Base-by-base conservation (phyloP, 2,113 vertebrate species). In the Colinus virginianus region DNA sequence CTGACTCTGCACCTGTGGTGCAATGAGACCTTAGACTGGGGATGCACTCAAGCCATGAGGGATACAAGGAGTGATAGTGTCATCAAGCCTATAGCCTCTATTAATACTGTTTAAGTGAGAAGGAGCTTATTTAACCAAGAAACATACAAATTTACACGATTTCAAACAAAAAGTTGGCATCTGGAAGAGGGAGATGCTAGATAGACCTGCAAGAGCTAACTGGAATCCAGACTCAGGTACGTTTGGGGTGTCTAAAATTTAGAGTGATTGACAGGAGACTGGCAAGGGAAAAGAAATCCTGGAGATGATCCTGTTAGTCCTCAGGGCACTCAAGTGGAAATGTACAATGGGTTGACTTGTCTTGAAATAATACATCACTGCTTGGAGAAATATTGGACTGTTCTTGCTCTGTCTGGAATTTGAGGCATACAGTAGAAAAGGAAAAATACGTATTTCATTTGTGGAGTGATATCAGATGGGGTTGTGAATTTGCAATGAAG, bases 111-210 rank as follows among this genome's bases (percentile, higher is more conserved):
- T 83, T 40, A 58, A 87, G n/a, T 43, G 28, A 34, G 38, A 90
- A 58, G 13, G 36, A 14, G 2, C 9, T 46, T 59, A 26, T 3
- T 5, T 59, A 55, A 20, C 22, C 42, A 4, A 72, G 76, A 40
- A 23, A 0, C 12, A 3, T 17, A 26, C 0, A 22, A 18, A 2
- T 17, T 63, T 48, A 17, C 23, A 20, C 22, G 61, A 11, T 38
- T 78, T 38, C 62, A 91, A 38, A 17, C 53, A 61, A 23, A 49
- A 68, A 38, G 59, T 38, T 36, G 34, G 34, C 34, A 38, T 4
- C 1, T 4, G 22, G 16, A 32, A 46, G 8, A 11, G n/a, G 17
- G 34, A 34, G 66, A 48, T 34, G 45, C 45, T 68, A 18, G n/a
- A 18, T 46, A 36, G 21, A 46, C 42, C 32, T 67, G 66, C 15